Percentiles rank a stretch among this genome's conserved stretches.
Evolutionary conservation across 2,888 invertebrate genomes (phyloP).

Genomic region (Tenthredo scrophulariae): DNA sequence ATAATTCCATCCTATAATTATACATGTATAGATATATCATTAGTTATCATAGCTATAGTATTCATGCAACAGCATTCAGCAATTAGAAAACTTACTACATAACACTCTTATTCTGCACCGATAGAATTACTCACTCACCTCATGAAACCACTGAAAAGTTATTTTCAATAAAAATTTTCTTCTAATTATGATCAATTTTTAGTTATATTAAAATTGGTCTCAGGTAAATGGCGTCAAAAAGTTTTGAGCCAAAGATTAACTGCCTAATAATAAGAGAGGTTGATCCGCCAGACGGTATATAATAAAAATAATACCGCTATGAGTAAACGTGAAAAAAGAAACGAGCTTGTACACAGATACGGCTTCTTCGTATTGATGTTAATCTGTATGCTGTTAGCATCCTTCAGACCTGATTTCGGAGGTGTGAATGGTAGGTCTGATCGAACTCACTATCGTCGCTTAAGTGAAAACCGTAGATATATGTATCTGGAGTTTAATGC

Average conservation of each 20-base stretch:
- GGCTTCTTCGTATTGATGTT: slow-evolving; percentile 73
- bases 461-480: slow-evolving; percentile 51
- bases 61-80: background rate
- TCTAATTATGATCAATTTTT: background rate
- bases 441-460: background rate
- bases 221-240: slow-evolving; percentile 18
- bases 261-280: slow-evolving; percentile 50
- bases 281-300: slow-evolving; percentile 20
- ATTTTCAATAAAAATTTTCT: background rate
- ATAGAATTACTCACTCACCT: background rate
- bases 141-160: background rate
- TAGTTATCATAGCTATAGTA: slow-evolving; percentile 7
- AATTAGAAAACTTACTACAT: background rate
- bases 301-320: slow-evolving; percentile 35
- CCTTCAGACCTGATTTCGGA: slow-evolving; percentile 71
- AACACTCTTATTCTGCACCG: background rate
- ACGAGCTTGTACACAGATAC: slow-evolving; percentile 66
- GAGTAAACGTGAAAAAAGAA: slow-evolving; percentile 55
- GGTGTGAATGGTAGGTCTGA: slow-evolving; percentile 68
- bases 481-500: slow-evolving; percentile 17
- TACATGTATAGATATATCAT: background rate
- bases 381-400: slow-evolving; percentile 72
- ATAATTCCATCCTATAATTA: slow-evolving; percentile 7
- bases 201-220: background rate
- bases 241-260: slow-evolving; percentile 3